Evolutionary conservation across 2,888 invertebrate genomes (phyloP).

Genomic region (Cephus rjabovi): DNA sequence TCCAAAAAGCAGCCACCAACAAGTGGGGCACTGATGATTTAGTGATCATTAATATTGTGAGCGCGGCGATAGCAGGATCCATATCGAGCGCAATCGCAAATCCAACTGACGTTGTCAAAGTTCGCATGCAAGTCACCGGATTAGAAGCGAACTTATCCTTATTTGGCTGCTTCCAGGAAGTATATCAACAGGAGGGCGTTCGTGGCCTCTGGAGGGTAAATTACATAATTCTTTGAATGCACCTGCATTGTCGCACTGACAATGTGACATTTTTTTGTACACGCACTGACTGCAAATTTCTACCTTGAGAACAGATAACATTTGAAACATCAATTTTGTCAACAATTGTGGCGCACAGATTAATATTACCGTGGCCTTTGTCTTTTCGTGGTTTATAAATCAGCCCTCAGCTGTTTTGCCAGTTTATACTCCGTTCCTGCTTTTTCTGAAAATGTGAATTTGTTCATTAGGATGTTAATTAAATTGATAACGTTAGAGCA

Average conservation of each 20-base stretch:
- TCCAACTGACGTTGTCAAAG: conserved; percentile 96
- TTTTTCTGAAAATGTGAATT: neutral
- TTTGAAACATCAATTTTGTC: neutral
- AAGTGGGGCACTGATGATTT: conserved; percentile 62
- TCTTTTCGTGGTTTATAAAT: neutral
- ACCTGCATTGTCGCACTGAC: neutral
- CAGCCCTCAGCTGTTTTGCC: neutral
- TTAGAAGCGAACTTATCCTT: conserved; percentile 67
- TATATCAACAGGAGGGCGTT: conserved; percentile 85
- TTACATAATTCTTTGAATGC: conserved; percentile 17
- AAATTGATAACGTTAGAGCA: neutral
- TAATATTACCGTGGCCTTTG: neutral
- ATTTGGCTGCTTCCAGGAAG: conserved; percentile 83
- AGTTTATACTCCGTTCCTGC: conserved; percentile 2
- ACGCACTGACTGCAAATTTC: conserved; percentile 6
- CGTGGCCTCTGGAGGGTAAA: conserved; percentile 88
- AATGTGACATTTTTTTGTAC: conserved; percentile 3
- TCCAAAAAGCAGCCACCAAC: conserved; percentile 74
- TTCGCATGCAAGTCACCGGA: conserved; percentile 87
- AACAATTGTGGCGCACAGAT: neutral
- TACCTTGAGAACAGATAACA: neutral
- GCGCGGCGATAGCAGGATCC: conserved; percentile 89
- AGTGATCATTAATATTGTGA: conserved; percentile 75
- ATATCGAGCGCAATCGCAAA: conserved; percentile 95
- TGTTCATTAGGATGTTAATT: neutral